phyloP scores from a whole-genome alignment of 2,888 invertebrate species.

The Drosophila lacicola region DNA sequence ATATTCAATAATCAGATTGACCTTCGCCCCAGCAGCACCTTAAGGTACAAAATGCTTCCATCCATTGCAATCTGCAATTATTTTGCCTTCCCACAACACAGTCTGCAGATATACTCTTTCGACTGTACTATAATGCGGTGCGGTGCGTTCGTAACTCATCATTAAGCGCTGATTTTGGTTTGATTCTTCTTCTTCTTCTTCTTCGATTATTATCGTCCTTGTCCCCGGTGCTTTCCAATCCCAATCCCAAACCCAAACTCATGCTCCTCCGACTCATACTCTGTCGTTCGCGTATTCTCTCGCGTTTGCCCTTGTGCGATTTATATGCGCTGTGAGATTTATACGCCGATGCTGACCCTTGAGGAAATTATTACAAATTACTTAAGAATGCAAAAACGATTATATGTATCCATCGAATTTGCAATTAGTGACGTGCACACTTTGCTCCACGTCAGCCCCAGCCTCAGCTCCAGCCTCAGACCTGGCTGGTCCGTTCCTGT shows the following conservation, averaged over 20 bases:
- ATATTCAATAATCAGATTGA: too few relatives aligned
- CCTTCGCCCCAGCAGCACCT: too few relatives aligned
- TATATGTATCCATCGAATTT: constrained; percentile 84
- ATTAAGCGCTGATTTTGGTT: constrained; percentile 69
- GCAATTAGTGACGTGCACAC: constrained; percentile 82
- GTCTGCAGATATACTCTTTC: too few relatives aligned
- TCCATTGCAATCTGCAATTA: too few relatives aligned
- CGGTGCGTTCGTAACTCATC: constrained; percentile 64
- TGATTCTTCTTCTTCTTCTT: constrained; percentile 53
- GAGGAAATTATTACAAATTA: constrained; percentile 85
- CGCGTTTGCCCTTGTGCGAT: constrained; percentile 61
- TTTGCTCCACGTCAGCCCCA: constrained; percentile 60
- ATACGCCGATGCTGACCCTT: constrained; percentile 82
- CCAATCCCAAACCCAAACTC: constrained; percentile 1
- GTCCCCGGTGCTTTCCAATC: neutral
- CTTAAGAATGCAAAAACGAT: constrained; percentile 85
- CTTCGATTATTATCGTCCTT: constrained; percentile 63
- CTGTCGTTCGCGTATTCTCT: constrained; percentile 31
- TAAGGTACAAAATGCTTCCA: too few relatives aligned
- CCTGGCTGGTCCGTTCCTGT: constrained; percentile 1
- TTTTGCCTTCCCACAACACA: too few relatives aligned
- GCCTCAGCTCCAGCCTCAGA: constrained; percentile 15
- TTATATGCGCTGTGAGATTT: constrained; percentile 74
- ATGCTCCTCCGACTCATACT: constrained; percentile 3
- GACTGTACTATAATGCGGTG: constrained; percentile 39